phyloP scores from a whole-genome alignment of 1,140 invertebrate species.

The Euschistus heros region DNA sequence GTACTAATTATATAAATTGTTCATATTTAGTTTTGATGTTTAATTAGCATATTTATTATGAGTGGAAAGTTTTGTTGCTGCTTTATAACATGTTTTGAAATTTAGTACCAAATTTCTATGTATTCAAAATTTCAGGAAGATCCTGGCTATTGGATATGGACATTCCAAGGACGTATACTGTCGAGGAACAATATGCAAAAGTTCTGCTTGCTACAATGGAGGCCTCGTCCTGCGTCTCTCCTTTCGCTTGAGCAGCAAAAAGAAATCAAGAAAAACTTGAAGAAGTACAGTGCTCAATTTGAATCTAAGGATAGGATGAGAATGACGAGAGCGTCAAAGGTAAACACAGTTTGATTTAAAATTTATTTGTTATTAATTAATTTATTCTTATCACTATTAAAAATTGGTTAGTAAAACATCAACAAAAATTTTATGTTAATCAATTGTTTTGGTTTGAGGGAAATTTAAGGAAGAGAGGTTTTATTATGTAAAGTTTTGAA shows the following conservation, averaged over 20 bases:
- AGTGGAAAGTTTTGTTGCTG: too few species aligned
- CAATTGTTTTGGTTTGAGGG: background rate
- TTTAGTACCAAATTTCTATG: too few species aligned
- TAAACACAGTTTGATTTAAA: slow-evolving; percentile 33
- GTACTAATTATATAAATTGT: too few species aligned
- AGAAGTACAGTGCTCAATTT: slow-evolving; percentile 93
- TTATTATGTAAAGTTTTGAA: too few species aligned
- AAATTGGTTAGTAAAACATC: background rate
- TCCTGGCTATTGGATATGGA: slow-evolving; percentile 94
- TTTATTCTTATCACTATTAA: too few species aligned
- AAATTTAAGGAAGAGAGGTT: too few species aligned
- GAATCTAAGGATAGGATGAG: slow-evolving; percentile 92
- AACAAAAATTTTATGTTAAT: background rate
- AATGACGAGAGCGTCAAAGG: slow-evolving; percentile 86
- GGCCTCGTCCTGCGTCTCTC: slow-evolving; percentile 81
- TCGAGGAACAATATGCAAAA: slow-evolving; percentile 76
- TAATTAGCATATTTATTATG: too few species aligned
- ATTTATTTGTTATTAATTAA: too few species aligned
- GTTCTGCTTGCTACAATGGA: slow-evolving; percentile 92
- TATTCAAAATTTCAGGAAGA: slow-evolving; percentile 48
- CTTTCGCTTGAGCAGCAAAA: slow-evolving; percentile 70
- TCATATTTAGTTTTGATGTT: too few species aligned
- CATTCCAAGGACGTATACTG: slow-evolving; percentile 84
- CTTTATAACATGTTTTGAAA: too few species aligned
- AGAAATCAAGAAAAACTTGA: slow-evolving; percentile 96